phyloP scores from a whole-genome alignment of 2,888 invertebrate genomes.

The Pyralis farinalis region DNA sequence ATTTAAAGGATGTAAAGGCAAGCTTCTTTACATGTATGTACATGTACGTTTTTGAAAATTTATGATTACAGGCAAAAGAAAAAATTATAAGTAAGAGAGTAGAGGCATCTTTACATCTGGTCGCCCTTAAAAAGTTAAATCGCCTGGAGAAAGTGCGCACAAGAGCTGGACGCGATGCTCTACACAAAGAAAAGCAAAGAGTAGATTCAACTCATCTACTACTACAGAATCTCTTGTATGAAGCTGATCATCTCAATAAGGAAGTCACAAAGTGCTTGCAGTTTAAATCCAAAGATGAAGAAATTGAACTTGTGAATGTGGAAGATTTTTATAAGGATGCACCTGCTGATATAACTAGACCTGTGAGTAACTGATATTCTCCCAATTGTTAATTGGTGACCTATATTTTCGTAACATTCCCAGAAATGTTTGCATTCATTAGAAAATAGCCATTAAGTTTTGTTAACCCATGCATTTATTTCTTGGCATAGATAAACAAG shows the following conservation, averaged over 20 bases:
- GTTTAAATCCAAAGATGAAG: constrained; percentile 97
- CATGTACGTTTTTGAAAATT: no score
- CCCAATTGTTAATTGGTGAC: no score
- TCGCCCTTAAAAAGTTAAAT: constrained; percentile 94
- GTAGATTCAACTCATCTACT: constrained; percentile 95
- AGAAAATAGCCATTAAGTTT: no score
- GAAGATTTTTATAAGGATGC: constrained; percentile 92
- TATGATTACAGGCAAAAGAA: constrained; percentile 72
- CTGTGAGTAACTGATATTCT: constrained; percentile 67
- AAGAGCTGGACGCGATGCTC: constrained; percentile 89
- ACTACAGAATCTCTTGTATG: constrained; percentile 96
- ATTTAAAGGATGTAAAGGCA: no score
- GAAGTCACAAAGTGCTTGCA: constrained; percentile 97
- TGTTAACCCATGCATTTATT: no score
- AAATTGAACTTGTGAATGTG: constrained; percentile 91
- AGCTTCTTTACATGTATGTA: no score
- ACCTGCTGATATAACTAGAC: constrained; percentile 84
- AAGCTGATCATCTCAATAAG: constrained; percentile 95
- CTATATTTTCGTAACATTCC: no score
- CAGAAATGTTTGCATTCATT: no score
- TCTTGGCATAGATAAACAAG: no score
- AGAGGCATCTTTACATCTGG: constrained; percentile 88
- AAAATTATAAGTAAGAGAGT: constrained; percentile 85
- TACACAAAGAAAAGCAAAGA: constrained; percentile 91
- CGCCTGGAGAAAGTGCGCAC: constrained; percentile 94